Conservation (phyloP, 2,888 invertebrate genomes). For the Vannuccia rotundouncinata region DNA sequence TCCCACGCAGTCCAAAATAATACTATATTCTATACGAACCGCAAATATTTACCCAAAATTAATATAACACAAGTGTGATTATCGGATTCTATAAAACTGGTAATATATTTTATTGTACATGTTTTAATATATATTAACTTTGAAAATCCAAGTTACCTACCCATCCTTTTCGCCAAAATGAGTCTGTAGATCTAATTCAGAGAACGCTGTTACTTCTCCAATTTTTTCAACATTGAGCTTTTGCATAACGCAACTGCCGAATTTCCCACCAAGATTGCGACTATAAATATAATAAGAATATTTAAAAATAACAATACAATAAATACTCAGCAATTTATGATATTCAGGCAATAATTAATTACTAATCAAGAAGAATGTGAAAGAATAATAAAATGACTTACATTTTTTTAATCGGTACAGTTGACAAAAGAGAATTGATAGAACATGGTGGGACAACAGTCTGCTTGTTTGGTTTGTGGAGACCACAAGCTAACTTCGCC, state of each 20-base stretch:
- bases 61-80: too few species aligned
- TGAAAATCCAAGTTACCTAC: too few species aligned
- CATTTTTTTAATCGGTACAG: constrained; percentile 38
- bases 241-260: constrained; percentile 73
- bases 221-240: constrained; percentile 69
- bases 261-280: constrained; percentile 83
- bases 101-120: too few species aligned
- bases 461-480: constrained; percentile 68
- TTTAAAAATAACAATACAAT: too few species aligned
- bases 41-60: too few species aligned
- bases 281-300: constrained; percentile 48
- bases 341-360: too few species aligned
- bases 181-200: constrained; percentile 66
- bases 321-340: too few species aligned
- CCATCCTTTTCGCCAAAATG: constrained; percentile 79
- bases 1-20: too few species aligned
- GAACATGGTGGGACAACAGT: constrained; percentile 71
- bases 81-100: too few species aligned
- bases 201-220: constrained; percentile 69
- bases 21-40: too few species aligned
- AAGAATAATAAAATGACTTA: constrained; percentile 18
- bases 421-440: constrained; percentile 12
- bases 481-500: constrained; percentile 83
- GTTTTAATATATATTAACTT: too few species aligned
- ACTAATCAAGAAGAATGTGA: background rate